These are phyloP conservation scores for Drosophila bipectinata DNA, from an alignment of 1,140 invertebrate genomes.

Conservation along the genomic window DNA sequence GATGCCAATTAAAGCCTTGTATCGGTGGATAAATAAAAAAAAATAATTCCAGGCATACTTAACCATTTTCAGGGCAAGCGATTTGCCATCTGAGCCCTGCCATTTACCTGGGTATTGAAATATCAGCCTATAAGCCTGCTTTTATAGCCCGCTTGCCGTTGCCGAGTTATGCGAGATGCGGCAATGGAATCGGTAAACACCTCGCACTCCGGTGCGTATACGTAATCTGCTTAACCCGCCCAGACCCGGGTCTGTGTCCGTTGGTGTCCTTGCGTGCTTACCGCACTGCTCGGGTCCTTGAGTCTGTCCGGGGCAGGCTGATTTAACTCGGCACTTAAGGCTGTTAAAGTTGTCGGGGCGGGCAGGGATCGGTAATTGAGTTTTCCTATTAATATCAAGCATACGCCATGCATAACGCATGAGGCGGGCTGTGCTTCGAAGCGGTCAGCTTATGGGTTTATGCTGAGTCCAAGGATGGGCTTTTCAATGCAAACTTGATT, in stretches of 20 bases:
- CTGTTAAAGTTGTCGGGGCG: conserved; percentile 33
- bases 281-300: neutral
- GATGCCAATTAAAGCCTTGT: conserved; percentile 28
- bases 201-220: conserved; percentile 47
- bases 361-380: conserved; percentile 48
- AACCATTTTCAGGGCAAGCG: conserved; percentile 30
- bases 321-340: conserved; percentile 44
- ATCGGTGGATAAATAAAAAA: neutral
- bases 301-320: conserved; percentile 14
- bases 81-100: conserved; percentile 25
- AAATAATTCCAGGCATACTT: conserved; percentile 2
- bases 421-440: conserved; percentile 2
- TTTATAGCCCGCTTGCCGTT: conserved; percentile 36
- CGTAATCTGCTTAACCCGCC: conserved; percentile 52
- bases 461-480: neutral
- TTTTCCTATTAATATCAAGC: conserved; percentile 58
- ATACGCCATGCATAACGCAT: conserved; percentile 55
- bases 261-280: no score
- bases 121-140: conserved; percentile 39
- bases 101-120: conserved; percentile 30
- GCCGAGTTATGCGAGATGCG: conserved; percentile 38
- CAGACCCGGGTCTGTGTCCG: neutral
- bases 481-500: conserved; percentile 20
- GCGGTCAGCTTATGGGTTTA: neutral
- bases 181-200: conserved; percentile 42